phyloP scores from a whole-genome alignment of 1,140 invertebrate genomes.

The Aphaenogaster ashmeadi region DNA sequence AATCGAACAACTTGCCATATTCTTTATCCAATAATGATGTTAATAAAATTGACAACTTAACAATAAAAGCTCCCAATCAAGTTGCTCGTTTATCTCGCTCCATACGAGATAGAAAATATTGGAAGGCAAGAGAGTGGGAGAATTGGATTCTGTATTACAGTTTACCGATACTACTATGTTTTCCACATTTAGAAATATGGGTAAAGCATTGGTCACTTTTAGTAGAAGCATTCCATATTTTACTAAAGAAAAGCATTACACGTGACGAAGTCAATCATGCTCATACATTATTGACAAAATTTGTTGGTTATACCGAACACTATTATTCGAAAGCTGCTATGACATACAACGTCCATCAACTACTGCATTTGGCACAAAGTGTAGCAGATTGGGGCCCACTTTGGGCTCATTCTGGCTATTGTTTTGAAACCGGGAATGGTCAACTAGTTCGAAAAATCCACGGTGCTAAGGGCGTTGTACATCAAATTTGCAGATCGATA shows the following conservation, averaged over 20 bases:
- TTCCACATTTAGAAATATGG: constrained; percentile 7
- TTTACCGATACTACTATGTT: background rate
- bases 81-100: background rate
- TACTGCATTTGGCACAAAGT: background rate
- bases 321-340: constrained; percentile 8
- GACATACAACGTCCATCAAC: background rate
- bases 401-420: constrained; percentile 2
- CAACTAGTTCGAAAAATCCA: background rate
- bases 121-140: background rate
- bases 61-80: constrained; percentile 8
- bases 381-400: background rate
- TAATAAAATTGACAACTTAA: background rate
- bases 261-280: background rate
- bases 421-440: background rate
- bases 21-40: constrained; percentile 11
- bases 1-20: constrained; percentile 7
- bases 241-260: background rate
- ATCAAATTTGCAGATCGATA: constrained; percentile 11
- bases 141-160: background rate
- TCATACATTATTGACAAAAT: background rate
- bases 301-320: background rate
- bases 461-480: background rate
- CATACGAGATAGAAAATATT: background rate
- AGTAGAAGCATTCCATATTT: constrained; percentile 7
- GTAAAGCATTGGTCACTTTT: constrained; percentile 1